Conservation (phyloP, 2,797 vertebrate species). For the Bovichtus diacanthus region DNA sequence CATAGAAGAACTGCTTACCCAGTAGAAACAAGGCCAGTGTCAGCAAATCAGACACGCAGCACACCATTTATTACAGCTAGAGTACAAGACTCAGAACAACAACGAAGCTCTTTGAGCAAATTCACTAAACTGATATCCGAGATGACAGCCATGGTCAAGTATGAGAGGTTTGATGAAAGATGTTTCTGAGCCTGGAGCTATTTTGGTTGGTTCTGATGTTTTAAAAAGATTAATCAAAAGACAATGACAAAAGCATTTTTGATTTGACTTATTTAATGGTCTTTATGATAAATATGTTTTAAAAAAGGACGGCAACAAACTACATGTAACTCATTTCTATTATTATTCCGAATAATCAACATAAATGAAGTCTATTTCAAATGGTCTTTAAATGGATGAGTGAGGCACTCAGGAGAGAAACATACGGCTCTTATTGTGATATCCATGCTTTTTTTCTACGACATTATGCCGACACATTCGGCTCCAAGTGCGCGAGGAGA, state of each 20-base stretch:
- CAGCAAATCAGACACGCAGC: constrained; percentile 62
- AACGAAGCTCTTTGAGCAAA: constrained; percentile 30
- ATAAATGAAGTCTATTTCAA: neutral
- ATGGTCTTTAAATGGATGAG: neutral
- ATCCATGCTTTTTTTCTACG: constrained; percentile 25
- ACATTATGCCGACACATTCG: constrained; percentile 9
- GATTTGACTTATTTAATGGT: constrained; percentile 12
- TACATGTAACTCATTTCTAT: neutral
- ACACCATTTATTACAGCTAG: constrained; percentile 43
- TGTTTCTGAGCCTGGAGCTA: constrained; percentile 19
- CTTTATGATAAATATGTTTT: constrained; percentile 15
- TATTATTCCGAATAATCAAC: neutral
- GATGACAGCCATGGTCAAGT: constrained; percentile 37
- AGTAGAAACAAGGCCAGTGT: constrained; percentile 53
- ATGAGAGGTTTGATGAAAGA: constrained; percentile 34
- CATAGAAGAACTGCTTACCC: constrained; percentile 64
- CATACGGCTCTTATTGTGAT: constrained; percentile 10
- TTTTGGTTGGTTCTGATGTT: constrained; percentile 41
- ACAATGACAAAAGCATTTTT: constrained; percentile 2
- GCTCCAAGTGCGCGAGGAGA: constrained; percentile 14
- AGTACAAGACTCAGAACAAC: constrained; percentile 30
- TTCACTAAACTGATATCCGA: constrained; percentile 40
- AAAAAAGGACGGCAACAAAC: constrained; percentile 7
- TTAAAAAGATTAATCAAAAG: constrained; percentile 27
- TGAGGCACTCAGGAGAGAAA: constrained; percentile 1